These are phyloP conservation scores for Catharus bicknelli DNA, from an alignment of 2,113 vertebrate genomes.

Conservation along the genomic window DNA sequence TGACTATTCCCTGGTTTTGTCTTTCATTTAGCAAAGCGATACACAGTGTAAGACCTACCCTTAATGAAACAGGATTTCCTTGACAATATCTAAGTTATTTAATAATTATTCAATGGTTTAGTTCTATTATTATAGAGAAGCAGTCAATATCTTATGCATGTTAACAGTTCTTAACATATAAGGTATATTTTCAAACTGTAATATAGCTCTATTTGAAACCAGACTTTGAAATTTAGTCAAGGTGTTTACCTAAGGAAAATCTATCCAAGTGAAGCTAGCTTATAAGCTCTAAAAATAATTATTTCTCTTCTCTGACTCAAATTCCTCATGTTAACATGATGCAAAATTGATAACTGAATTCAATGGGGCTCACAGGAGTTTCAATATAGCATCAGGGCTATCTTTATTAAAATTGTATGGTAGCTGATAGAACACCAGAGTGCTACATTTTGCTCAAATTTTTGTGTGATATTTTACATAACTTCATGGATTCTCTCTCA, in stretches of 20 bases:
- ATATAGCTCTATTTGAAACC: neutral
- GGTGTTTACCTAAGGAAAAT: neutral
- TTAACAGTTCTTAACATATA: neutral
- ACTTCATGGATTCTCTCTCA: neutral
- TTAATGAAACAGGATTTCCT: neutral
- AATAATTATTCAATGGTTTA: neutral
- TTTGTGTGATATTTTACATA: neutral
- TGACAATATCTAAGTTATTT: neutral
- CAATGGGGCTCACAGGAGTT: neutral
- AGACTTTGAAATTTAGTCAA: slow-evolving; percentile 7
- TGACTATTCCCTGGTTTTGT: neutral
- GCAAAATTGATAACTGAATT: neutral
- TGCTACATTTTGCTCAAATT: neutral
- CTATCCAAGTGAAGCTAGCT: neutral
- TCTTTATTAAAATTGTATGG: neutral
- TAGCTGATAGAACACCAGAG: neutral
- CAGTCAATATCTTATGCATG: neutral
- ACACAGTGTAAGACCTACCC: neutral
- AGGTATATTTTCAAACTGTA: neutral
- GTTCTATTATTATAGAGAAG: neutral
- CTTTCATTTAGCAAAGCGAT: neutral
- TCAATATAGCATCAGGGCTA: neutral
- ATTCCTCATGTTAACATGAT: neutral
- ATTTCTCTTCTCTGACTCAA: neutral
- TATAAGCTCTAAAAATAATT: neutral